Percentiles rank a stretch among this genome's conserved stretches.
phyloP scores from a whole-genome alignment of 2,113 vertebrate species.

The Osmerus eperlanus region DNA sequence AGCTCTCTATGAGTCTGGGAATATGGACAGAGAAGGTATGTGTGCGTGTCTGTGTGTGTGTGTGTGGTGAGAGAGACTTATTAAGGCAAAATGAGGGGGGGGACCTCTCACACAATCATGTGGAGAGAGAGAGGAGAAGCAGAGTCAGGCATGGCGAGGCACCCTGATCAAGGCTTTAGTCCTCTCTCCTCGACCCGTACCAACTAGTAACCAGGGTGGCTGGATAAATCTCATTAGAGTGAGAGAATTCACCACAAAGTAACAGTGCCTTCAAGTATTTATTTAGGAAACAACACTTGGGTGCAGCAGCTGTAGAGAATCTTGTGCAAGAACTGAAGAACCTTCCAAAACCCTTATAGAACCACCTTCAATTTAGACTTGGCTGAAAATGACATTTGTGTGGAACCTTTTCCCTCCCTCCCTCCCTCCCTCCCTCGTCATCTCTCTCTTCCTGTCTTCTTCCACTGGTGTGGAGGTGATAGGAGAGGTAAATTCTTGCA shows the following conservation, averaged over 20 bases:
- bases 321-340: too few species aligned
- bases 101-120: neutral
- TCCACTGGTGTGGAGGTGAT: too few species aligned
- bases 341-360: too few species aligned
- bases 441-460: neutral
- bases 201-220: neutral
- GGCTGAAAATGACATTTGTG: too few species aligned
- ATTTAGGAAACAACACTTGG: too few species aligned
- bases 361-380: too few species aligned
- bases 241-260: too few species aligned
- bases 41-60: neutral
- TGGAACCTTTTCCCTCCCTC: neutral
- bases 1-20: slow-evolving; percentile 5
- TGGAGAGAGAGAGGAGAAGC: slow-evolving; percentile 14
- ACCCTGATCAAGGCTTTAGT: neutral
- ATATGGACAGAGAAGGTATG: neutral
- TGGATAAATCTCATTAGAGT: too few species aligned
- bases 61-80: neutral
- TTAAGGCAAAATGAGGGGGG: neutral
- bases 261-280: too few species aligned
- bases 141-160: neutral
- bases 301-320: too few species aligned
- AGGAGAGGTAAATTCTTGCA: too few species aligned
- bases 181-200: neutral
- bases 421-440: neutral